A percentile compares a stretch with the other conserved stretches of the same genome.
These are phyloP conservation scores for Apus apus DNA, from an alignment of 2,113 vertebrate species.

Conservation along the genomic window DNA sequence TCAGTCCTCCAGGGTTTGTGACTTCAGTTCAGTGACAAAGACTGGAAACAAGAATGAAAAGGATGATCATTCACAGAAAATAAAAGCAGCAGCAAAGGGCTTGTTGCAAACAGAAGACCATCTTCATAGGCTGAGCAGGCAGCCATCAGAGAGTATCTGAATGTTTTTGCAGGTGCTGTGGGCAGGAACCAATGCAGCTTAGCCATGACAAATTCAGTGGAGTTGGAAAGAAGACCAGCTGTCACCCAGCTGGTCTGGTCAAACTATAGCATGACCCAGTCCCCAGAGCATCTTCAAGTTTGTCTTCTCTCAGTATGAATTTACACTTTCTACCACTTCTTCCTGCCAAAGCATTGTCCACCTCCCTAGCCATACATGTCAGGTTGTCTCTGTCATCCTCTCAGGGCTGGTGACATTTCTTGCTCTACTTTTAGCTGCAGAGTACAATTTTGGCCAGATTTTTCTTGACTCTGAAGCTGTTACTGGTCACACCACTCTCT, in stretches of 20 bases:
- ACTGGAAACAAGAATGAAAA: not conserved
- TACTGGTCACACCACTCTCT: not conserved
- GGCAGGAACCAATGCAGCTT: not conserved
- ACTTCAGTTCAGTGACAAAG: not conserved
- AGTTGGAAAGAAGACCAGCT: not conserved
- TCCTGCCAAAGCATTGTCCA: not conserved
- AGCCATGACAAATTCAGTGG: not conserved
- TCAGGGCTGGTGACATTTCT: not conserved
- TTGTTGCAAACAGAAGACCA: not conserved
- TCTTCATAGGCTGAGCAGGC: not conserved
- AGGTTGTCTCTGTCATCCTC: not conserved
- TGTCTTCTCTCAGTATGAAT: not conserved
- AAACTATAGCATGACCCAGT: not conserved
- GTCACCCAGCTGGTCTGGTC: not conserved
- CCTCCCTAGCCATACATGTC: not conserved
- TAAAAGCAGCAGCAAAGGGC: not conserved
- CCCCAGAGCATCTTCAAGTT: not conserved
- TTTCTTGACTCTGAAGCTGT: not conserved
- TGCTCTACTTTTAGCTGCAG: not conserved
- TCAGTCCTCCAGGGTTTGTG: not conserved
- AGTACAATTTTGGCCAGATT: not conserved
- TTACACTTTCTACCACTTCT: not conserved
- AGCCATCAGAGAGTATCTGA: not conserved
- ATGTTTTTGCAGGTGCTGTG: not conserved
- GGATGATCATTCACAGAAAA: not conserved